Evolutionary conservation across 2,888 invertebrate species (phyloP).

Genomic region (Sicus ferrugineus): DNA sequence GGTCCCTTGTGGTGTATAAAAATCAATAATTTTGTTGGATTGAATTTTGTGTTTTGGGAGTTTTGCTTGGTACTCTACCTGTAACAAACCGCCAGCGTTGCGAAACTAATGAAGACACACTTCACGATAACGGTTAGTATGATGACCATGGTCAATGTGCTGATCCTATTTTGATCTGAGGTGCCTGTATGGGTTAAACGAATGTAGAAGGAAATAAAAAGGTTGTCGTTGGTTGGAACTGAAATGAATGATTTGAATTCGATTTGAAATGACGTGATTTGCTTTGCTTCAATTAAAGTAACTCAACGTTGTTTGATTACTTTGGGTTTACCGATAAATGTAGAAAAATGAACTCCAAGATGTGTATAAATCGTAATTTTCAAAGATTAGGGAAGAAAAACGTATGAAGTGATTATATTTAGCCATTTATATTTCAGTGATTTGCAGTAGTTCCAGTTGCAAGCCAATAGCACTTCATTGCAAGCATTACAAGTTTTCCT

Average conservation of each 20-base stretch:
- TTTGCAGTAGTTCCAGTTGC: too few relatives aligned
- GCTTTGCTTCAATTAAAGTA: too few relatives aligned
- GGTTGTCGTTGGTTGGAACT: neutral
- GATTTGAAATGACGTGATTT: too few relatives aligned
- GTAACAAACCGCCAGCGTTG: conserved; percentile 94
- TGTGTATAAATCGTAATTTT: conserved; percentile 22
- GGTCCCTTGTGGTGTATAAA: too few relatives aligned
- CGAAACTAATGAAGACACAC: conserved; percentile 95
- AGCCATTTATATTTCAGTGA: too few relatives aligned
- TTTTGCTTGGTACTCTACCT: conserved; percentile 73
- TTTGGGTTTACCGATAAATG: too few relatives aligned
- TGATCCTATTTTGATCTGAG: conserved; percentile 82
- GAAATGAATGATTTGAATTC: neutral
- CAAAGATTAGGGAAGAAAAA: too few relatives aligned
- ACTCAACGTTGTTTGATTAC: too few relatives aligned
- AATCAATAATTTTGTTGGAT: neutral
- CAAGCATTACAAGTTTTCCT: too few relatives aligned
- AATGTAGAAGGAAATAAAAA: conserved; percentile 16
- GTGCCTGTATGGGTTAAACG: conserved; percentile 68
- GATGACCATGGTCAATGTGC: conserved; percentile 90
- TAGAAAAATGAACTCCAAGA: neutral
- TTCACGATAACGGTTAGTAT: conserved; percentile 92
- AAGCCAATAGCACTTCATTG: too few relatives aligned
- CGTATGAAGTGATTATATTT: too few relatives aligned
- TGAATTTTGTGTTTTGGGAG: conserved; percentile 33